Base-by-base conservation (phyloP, 2,113 vertebrate species). In the Dascyllus trimaculatus region DNA sequence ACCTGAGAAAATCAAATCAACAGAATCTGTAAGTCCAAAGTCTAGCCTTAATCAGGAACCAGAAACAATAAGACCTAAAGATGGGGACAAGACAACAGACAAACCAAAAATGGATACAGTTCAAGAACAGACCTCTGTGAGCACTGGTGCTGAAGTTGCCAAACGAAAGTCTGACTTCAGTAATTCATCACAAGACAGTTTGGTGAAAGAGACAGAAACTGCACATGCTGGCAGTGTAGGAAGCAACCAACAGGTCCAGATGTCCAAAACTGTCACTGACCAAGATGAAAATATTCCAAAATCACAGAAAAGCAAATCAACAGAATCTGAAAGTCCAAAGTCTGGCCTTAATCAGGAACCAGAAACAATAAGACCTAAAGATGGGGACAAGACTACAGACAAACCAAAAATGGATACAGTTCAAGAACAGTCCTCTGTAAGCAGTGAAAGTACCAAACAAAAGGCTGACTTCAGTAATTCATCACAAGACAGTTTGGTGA, bases 401-500 rank as follows among this genome's bases (percentile, higher is more conserved):
- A 52, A n/a, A 17, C 3, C 22, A 46, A 22, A n/a, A 52, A 4
- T 10, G 4, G 17, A 32, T 13, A 24, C 52, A 51, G 10, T 29
- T 52, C 24, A 46, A 46, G 46, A 70, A 51, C 13, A 2, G 4
- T 26, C 19, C 10, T 18, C 13, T 11, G 2, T 15, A 19, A 32
- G n/a, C 17, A 13, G 6, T 40, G 43, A 79, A n/a, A 54, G 9
- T 18, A 24, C 9, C 18, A 32, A 77, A 48, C 48, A 60, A 1
- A 10, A 40, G 29, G 52, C 17, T 48, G 22, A 64, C 62, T 45
- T 24, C 29, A 76, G 59, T 19, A 24, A 53, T 52, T 74, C 51
- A 24, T 32, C 65, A 52, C 4, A 21, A 10, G 68, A 75, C 13
- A n/a, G n/a, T n/a, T n/a, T n/a, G n/a, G 11, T 13, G 11, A 61